Percentiles rank a stretch among this genome's conserved stretches.
phyloP scores from a whole-genome alignment of 2,888 invertebrate genomes.

The Tenthredo mesomela region DNA sequence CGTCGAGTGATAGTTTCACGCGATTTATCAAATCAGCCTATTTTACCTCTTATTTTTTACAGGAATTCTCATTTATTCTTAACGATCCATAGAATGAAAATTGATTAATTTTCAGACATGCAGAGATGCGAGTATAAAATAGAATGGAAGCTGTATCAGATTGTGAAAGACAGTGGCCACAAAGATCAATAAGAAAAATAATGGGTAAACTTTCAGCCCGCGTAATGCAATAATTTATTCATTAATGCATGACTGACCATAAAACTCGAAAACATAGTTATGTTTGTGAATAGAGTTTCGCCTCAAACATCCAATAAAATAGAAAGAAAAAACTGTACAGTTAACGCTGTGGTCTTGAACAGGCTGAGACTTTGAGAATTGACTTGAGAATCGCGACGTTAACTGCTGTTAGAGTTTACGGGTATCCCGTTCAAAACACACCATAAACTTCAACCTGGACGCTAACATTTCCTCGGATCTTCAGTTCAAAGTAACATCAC shows the following conservation, averaged over 20 bases:
- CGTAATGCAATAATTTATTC: not conserved
- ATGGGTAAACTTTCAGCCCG: not conserved
- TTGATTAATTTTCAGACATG: not conserved
- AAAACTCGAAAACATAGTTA: not conserved
- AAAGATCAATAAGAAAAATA: not conserved
- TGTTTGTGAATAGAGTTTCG: not conserved
- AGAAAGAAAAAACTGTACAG: not conserved
- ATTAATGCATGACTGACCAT: not conserved
- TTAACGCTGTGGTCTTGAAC: not conserved
- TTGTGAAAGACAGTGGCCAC: not conserved
- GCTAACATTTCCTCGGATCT: not conserved
- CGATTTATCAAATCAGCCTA: not conserved
- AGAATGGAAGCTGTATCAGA: not conserved
- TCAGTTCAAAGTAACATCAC: conserved; percentile 20
- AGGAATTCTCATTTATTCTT: not conserved
- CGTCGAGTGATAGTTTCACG: not conserved
- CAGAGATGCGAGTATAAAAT: not conserved
- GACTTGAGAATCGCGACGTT: conserved; percentile 19
- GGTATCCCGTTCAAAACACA: conserved; percentile 6
- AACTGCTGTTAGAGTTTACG: conserved; percentile 37
- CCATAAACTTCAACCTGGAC: not conserved
- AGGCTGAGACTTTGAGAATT: conserved; percentile 1
- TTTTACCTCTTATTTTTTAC: not conserved
- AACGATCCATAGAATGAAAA: not conserved
- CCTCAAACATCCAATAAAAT: not conserved